Evolutionary conservation across 2,113 vertebrate genomes (phyloP).

Genomic region (Hystrix brachyura): DNA sequence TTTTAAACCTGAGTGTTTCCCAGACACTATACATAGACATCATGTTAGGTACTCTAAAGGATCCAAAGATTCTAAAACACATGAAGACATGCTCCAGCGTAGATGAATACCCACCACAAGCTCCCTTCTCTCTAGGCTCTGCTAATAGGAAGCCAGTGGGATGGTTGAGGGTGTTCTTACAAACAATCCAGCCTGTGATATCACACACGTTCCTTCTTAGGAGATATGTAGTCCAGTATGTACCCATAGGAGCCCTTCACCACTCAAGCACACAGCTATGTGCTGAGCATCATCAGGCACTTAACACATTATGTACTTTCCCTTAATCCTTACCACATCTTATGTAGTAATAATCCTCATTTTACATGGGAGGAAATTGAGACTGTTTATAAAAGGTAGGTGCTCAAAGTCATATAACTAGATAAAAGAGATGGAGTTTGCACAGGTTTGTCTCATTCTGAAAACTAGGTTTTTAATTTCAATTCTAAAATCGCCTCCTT

Average conservation of each 20-base stretch:
- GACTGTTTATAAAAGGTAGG: background rate
- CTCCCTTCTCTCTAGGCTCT: background rate
- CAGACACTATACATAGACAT: background rate
- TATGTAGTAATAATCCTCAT: background rate
- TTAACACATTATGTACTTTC: background rate
- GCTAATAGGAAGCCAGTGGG: background rate
- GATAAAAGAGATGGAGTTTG: background rate
- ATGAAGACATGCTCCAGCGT: background rate
- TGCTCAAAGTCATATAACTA: background rate
- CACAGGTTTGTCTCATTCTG: background rate
- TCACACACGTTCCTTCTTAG: background rate
- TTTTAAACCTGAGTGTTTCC: background rate
- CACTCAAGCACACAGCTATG: background rate
- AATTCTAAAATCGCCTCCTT: background rate
- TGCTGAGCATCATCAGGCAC: background rate
- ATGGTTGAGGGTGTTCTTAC: background rate
- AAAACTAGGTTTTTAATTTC: background rate
- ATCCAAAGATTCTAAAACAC: background rate
- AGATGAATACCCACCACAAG: background rate
- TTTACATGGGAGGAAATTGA: background rate
- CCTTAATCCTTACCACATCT: background rate
- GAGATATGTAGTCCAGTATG: fast-evolving
- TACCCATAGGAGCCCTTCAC: background rate
- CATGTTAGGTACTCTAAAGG: background rate
- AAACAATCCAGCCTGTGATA: background rate